phyloP scores from a whole-genome alignment of 64 coral and sea anemone species.

The Trachythela sp. region DNA sequence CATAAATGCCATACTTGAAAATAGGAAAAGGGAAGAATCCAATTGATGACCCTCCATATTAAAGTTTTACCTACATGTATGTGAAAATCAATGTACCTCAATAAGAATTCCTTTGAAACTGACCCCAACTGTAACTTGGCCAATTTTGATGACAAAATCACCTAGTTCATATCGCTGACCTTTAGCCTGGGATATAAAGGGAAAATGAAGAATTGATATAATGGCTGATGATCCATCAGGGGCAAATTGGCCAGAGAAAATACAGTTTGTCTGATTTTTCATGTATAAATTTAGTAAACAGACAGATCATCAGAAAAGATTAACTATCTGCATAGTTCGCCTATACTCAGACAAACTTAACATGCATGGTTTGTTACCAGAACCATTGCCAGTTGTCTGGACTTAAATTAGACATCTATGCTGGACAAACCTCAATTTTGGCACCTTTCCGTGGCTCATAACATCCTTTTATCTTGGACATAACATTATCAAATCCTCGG shows the following conservation, averaged over 20 bases:
- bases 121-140: constrained; percentile 76
- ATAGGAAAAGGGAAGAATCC: too few species aligned
- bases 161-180: constrained; percentile 87
- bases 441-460: constrained; percentile 81
- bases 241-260: too few species aligned
- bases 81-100: constrained; percentile 48
- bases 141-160: constrained; percentile 96
- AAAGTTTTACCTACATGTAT: too few species aligned
- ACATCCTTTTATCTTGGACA: constrained; percentile 81
- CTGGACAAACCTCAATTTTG: constrained; percentile 94
- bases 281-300: not conserved
- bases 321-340: too few species aligned
- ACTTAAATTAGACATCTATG: too few species aligned
- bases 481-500: constrained; percentile 81
- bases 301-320: not conserved
- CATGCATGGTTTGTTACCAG: too few species aligned
- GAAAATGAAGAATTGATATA: not conserved
- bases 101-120: constrained; percentile 93
- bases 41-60: too few species aligned
- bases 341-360: too few species aligned
- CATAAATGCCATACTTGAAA: not conserved
- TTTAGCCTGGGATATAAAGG: constrained; percentile 55
- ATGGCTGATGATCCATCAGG: too few species aligned
- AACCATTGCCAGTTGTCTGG: too few species aligned
- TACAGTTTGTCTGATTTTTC: too few species aligned